Percentiles rank a stretch among this genome's conserved stretches.
These are phyloP conservation scores for Drosophila sturtevanti DNA, from an alignment of 1,140 invertebrate genomes.

Conservation along the genomic window DNA sequence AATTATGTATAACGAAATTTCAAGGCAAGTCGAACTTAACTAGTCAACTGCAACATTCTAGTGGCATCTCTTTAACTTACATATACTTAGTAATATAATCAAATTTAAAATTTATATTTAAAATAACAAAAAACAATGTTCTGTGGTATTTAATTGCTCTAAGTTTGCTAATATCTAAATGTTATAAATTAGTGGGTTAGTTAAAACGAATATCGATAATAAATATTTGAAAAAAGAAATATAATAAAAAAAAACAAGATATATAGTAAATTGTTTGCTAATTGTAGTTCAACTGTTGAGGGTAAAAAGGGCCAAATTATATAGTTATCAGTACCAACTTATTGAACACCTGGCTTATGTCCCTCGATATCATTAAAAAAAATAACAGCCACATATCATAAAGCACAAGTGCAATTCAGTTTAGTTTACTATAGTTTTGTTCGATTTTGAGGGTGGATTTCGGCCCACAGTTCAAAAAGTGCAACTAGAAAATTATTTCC, in stretches of 20 bases:
- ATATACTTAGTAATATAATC: constrained; percentile 43
- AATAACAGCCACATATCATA: constrained; percentile 47
- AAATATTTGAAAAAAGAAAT: constrained; percentile 57
- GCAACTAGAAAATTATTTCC: constrained; percentile 79
- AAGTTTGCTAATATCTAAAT: constrained; percentile 80
- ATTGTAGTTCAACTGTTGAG: constrained; percentile 63
- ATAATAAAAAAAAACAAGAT: neutral
- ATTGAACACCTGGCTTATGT: constrained; percentile 77
- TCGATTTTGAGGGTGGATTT: constrained; percentile 47
- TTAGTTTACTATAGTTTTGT: neutral
- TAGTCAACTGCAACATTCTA: constrained; percentile 41
- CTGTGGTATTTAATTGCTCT: constrained; percentile 81
- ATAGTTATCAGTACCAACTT: constrained; percentile 66
- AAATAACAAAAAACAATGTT: constrained; percentile 66
- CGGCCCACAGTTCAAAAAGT: constrained; percentile 14
- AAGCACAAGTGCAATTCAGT: constrained; percentile 60
- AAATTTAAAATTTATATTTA: constrained; percentile 52
- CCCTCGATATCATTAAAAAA: constrained; percentile 65
- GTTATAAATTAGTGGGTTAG: constrained; percentile 74
- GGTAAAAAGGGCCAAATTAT: constrained; percentile 62
- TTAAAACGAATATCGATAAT: constrained; percentile 63
- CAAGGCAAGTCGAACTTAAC: constrained; percentile 1
- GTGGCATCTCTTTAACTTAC: constrained; percentile 28
- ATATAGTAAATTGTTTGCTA: constrained; percentile 6
- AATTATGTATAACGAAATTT: neutral